Evolutionary conservation across 2,113 vertebrate genomes (phyloP), one percentile per base, ranked within the genome.

Genomic region (Sceloporus tristichus): DNA sequence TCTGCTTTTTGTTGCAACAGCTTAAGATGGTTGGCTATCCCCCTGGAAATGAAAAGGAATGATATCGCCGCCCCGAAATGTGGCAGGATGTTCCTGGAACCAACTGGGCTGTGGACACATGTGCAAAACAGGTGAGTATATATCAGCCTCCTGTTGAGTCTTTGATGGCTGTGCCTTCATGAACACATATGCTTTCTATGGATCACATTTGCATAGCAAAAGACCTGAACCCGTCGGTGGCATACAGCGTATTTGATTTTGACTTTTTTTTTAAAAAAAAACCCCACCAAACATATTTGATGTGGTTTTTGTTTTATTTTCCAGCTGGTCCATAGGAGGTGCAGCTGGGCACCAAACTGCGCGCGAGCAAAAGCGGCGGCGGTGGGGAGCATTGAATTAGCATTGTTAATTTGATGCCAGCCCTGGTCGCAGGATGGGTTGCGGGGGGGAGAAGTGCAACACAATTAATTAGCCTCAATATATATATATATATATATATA

Each of bases 391-490:
- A 11, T 40, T 66, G 90, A 91, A 95, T 93, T 88, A 94, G 6
- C 95, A 95, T 94, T 94, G 95, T 95, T 95, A 92, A 96, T 96
- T 94, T 89, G 68, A 78, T 91, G 93, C 94, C 95, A 95, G 94
- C 89, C 94, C 82, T 9, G 93, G 83, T 89, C 91, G 86, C 77
- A 87, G n/a, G 83, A 92, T 93, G 91, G 80, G 87, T 94, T 88
- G 25, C 23, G 13, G 16, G 18, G 18, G 18, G 71, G 93, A 96
- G 94, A 96, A 96, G 96, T 95, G 96, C 96, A 97, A 96, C 96
- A 95, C 94, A 96, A 97, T 97, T 97, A 97, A 97, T 97, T 97
- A 97, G 95, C 94, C 94, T 92, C 93, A 87, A 87, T 62, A 93
- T 96, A 19, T 21, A 16, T 59, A 13, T 59, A 7, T 62, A 71